Percentiles rank a stretch among this genome's conserved stretches.
Conservation (phyloP, 2,888 invertebrate genomes). For the Erebia epiphron region DNA sequence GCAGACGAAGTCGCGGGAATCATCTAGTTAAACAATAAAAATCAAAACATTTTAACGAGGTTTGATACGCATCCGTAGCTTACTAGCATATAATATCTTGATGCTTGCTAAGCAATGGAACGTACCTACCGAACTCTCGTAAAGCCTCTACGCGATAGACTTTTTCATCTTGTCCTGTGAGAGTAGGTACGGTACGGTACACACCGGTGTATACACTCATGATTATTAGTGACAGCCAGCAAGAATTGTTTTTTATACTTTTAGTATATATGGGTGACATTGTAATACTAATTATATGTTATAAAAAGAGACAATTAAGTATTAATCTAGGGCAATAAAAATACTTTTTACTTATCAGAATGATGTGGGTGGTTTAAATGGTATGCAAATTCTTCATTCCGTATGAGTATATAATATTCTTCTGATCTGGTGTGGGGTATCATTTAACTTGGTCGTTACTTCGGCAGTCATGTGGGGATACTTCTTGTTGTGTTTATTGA, state of each 20-base stretch:
- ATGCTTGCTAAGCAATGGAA: too few relatives aligned
- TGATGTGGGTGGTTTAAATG: neutral
- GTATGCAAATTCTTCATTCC: neutral
- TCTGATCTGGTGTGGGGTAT: neutral
- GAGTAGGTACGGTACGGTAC: too few relatives aligned
- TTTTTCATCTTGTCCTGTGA: neutral
- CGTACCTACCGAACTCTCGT: neutral
- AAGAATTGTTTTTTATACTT: too few relatives aligned
- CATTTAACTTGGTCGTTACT: neutral
- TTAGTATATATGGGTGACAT: neutral
- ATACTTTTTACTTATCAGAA: neutral
- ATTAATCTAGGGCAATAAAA: constrained; percentile 10
- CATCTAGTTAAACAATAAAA: too few relatives aligned
- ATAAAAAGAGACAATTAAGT: constrained; percentile 2
- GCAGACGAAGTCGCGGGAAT: too few relatives aligned
- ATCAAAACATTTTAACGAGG: too few relatives aligned
- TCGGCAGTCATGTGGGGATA: constrained; percentile 1
- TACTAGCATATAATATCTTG: too few relatives aligned
- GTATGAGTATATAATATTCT: constrained; percentile 5
- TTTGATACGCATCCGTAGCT: too few relatives aligned
- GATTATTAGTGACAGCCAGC: too few relatives aligned
- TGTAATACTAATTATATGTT: neutral
- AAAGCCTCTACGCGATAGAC: neutral
- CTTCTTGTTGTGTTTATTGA: neutral
- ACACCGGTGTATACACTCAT: too few relatives aligned